Evolutionary conservation across 2,888 invertebrate species (phyloP).

Genomic region (Microchrysa polita): DNA sequence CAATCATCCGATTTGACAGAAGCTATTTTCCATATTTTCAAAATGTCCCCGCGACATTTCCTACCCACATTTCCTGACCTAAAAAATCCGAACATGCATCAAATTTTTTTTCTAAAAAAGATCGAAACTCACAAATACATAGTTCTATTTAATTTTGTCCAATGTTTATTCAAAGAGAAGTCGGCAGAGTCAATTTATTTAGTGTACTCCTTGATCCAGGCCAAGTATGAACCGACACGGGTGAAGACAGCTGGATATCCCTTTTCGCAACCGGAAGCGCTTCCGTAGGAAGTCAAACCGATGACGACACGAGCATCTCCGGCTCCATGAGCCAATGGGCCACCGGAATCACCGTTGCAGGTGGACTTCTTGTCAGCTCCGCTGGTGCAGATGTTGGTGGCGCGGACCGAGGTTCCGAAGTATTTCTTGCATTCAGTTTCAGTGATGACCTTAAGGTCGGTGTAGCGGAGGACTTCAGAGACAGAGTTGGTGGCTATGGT

Average conservation of each 20-base stretch:
- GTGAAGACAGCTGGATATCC: constrained; percentile 47
- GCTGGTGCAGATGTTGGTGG: constrained; percentile 61
- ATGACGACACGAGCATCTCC: constrained; percentile 57
- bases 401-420: constrained; percentile 12
- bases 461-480: constrained; percentile 15
- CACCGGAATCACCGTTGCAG: constrained; percentile 66
- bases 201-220: constrained; percentile 36
- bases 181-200: too few species aligned
- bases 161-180: too few species aligned
- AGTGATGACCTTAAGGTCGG: constrained; percentile 14
- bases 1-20: too few species aligned
- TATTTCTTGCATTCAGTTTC: neutral
- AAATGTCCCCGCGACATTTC: too few species aligned
- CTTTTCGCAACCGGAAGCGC: constrained; percentile 55
- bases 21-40: too few species aligned
- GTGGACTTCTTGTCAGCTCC: constrained; percentile 60
- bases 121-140: too few species aligned
- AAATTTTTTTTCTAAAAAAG: too few species aligned
- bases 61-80: too few species aligned
- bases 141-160: too few species aligned
- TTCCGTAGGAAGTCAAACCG: constrained; percentile 61
- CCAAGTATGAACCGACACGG: constrained; percentile 34
- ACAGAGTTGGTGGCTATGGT: neutral
- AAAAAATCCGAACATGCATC: too few species aligned
- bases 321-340: constrained; percentile 57